These are phyloP conservation scores for Anarsia innoxiella DNA, from an alignment of 2,888 invertebrate genomes.

Conservation along the genomic window DNA sequence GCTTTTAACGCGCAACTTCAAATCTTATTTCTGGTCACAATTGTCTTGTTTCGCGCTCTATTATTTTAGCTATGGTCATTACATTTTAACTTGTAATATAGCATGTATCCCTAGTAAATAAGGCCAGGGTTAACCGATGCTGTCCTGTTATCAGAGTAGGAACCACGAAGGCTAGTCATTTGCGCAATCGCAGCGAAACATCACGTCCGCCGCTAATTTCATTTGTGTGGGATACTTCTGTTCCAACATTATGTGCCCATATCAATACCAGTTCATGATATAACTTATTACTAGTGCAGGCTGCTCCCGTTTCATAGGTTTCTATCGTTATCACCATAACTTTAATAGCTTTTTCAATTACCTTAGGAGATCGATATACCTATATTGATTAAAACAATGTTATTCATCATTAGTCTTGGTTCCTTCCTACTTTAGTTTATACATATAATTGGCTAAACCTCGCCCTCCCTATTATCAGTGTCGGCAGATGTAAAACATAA, in stretches of 20 bases:
- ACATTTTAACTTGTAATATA: conserved; percentile 1
- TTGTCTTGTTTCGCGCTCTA: conserved; percentile 3
- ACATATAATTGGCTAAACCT: no score
- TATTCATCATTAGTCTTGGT: no score
- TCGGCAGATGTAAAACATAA: no score
- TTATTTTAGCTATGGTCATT: conserved; percentile 6
- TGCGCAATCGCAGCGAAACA: conserved; percentile 56
- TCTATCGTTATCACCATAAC: no score
- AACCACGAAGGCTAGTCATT: conserved; percentile 67
- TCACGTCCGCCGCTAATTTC: conserved; percentile 61
- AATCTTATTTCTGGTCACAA: background rate
- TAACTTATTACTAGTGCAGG: no score
- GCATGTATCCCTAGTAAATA: conserved; percentile 51
- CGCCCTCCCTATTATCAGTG: no score
- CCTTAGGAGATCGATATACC: no score
- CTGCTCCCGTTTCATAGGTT: no score
- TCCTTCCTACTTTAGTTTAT: no score
- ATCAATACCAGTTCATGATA: no score
- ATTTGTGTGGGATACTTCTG: conserved; percentile 48
- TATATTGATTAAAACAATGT: no score
- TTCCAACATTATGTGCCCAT: conserved; percentile 4
- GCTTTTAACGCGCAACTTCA: background rate
- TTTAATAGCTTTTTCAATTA: no score
- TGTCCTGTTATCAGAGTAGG: conserved; percentile 61
- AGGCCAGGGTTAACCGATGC: conserved; percentile 66